Evolutionary conservation across 2,888 invertebrate genomes (phyloP).

Genomic region (Drosophila dives): DNA sequence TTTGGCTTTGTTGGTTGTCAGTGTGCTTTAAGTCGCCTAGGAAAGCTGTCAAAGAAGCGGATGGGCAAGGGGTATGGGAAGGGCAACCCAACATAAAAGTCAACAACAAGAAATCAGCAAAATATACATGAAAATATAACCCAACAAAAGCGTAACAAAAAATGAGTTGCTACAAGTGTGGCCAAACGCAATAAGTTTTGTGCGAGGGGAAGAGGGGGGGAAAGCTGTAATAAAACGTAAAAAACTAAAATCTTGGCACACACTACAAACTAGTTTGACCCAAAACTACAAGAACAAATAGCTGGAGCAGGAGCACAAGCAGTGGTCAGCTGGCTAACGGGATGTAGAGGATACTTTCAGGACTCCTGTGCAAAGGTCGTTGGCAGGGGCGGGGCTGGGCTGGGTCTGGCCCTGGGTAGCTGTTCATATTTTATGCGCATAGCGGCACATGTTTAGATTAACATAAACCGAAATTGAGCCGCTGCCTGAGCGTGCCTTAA

Average conservation of each 20-base stretch:
- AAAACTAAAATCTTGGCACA: constrained; percentile 61
- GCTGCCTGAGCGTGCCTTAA: constrained; percentile 63
- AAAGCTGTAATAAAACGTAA: constrained; percentile 34
- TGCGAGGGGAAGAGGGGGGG: neutral
- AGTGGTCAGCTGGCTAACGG: constrained; percentile 37
- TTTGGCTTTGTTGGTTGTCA: neutral
- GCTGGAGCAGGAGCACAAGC: constrained; percentile 19
- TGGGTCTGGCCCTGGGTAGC: constrained; percentile 2
- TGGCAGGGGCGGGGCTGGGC: neutral
- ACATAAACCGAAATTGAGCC: constrained; percentile 80
- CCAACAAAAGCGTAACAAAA: constrained; percentile 37
- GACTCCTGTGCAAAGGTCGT: neutral
- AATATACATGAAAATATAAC: constrained; percentile 47
- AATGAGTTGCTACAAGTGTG: constrained; percentile 67
- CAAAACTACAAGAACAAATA: constrained; percentile 74
- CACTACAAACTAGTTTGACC: constrained; percentile 72
- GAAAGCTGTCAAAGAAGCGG: constrained; percentile 2
- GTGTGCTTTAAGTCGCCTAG: neutral
- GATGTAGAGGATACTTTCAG: constrained; percentile 9
- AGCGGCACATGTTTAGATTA: constrained; percentile 81
- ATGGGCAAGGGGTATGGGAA: neutral
- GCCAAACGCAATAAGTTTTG: constrained; percentile 24
- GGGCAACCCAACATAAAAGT: constrained; percentile 55
- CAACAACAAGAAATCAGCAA: constrained; percentile 70
- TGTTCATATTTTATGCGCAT: constrained; percentile 81